Evolutionary conservation across 2,797 vertebrate genomes (phyloP), one percentile per base, ranked within the genome.

Genomic region (Notolabrus celidotus): DNA sequence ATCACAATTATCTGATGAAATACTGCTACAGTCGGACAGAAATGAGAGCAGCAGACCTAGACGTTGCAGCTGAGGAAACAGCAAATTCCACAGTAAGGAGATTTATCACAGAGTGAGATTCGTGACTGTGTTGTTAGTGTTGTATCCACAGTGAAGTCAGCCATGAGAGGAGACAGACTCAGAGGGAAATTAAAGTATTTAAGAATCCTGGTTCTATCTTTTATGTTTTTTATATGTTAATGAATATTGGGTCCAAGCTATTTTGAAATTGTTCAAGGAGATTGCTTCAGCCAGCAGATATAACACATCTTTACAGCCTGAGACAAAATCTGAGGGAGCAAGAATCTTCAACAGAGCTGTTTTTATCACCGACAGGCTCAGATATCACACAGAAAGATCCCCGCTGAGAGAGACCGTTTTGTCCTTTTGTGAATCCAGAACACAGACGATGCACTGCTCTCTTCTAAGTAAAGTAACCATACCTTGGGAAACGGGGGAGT

Each of bases 1-100:
- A 68, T 75, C 31, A 54, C 7, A 36, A 46, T 47, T 11, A 56
- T 12, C 53, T 52, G 38, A 69, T 47, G 62, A 71, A 41, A 77
- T 19, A 34, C 16, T 7, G 23, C 36, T 27, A 1, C 6, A 20
- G 42, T 49, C 38, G 38, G 25, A 78, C 20, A 41, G 59, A 63
- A 75, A 54, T 7, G 9, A 33, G 27, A 55, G 47, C 19, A 39
- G 27, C 27, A 12, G 38, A 64, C 3, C 12, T 1, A 7, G 66
- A 51, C 16, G 20, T 3, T 17, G 41, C 49, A 29, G 34, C 16
- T 0, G 4, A 45, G 1, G 20, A 58, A 23, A 22, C 22, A 56
- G 78, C 10, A 46, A 6, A 71, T 25, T 47, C 10, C 25, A 43
- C 12, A 29, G 31, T 7, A 0, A 47, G 16, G 23, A 43, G 11